A percentile compares a stretch with the other conserved stretches of the same genome.
Conservation (phyloP, 37 sponge, comb jelly and placozoan species). For the Bolinopsis microptera region DNA sequence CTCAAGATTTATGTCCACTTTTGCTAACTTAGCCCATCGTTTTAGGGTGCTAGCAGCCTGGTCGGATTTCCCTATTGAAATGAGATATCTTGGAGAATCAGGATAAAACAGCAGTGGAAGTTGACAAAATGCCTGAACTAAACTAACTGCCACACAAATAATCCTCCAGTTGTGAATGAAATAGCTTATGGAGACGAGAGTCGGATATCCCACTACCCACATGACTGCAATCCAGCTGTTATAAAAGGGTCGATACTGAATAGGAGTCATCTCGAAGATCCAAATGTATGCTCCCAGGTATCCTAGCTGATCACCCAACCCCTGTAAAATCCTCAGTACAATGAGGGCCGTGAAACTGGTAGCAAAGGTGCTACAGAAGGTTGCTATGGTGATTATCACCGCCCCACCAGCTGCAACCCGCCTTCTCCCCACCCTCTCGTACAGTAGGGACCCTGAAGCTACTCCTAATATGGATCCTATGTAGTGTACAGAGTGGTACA, state of each 20-base stretch:
- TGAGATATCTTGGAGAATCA: not conserved
- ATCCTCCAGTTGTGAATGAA: not conserved
- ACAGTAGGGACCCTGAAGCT: not conserved
- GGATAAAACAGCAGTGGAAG: not conserved
- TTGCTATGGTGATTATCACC: not conserved
- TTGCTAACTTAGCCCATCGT: not conserved
- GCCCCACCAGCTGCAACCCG: not conserved
- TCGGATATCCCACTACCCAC: not conserved
- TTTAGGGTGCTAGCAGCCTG: not conserved
- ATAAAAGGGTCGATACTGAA: not conserved
- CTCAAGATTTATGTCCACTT: not conserved
- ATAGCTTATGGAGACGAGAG: not conserved
- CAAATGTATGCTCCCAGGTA: not conserved
- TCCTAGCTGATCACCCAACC: not conserved
- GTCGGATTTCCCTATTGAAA: not conserved
- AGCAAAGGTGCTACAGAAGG: not conserved
- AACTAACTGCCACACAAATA: not conserved
- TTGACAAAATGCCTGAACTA: not conserved
- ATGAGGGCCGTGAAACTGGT: not conserved
- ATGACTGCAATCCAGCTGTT: not conserved
- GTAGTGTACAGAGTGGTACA: not conserved
- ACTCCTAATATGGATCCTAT: not conserved
- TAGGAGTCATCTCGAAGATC: not conserved
- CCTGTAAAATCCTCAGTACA: not conserved
- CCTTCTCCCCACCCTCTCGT: not conserved